phyloP scores from a whole-genome alignment of 1,140 invertebrate genomes.

The Danaus melanippus region DNA sequence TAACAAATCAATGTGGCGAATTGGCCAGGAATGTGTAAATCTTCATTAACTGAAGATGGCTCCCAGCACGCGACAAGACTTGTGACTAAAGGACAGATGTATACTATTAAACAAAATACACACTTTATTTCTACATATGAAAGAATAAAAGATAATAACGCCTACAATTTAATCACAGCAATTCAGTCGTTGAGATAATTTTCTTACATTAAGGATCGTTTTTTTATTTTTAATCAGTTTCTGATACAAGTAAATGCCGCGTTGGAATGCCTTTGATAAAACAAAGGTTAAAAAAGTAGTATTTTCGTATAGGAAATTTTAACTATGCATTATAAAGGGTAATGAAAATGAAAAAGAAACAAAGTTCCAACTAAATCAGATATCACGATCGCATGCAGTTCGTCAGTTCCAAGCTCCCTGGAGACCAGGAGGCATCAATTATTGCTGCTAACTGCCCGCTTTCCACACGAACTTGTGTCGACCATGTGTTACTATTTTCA shows the following conservation, averaged over 20 bases:
- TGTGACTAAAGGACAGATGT: neutral
- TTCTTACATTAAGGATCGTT: too few relatives aligned
- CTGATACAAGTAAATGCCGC: neutral
- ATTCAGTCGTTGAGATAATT: neutral
- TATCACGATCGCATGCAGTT: constrained; percentile 24
- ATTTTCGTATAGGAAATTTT: neutral
- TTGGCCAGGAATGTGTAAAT: constrained; percentile 31
- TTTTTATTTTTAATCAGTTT: too few relatives aligned
- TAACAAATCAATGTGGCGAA: constrained; percentile 39
- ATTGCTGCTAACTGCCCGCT: constrained; percentile 33
- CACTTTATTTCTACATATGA: neutral
- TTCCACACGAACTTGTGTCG: constrained; percentile 22
- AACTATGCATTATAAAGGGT: neutral
- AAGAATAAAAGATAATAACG: neutral
- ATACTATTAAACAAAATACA: constrained; percentile 10
- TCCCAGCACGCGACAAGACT: constrained; percentile 25
- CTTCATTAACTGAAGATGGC: constrained; percentile 40
- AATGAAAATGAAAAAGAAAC: neutral
- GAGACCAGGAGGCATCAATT: constrained; percentile 36
- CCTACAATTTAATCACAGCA: neutral
- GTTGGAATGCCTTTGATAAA: too few relatives aligned
- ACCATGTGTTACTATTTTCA: constrained; percentile 42
- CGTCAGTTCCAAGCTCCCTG: constrained; percentile 10
- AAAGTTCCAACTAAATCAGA: constrained; percentile 17
- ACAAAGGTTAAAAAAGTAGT: neutral